Evolutionary conservation across 1,140 invertebrate species (phyloP).

Genomic region (Belonocnema kinseyi): DNA sequence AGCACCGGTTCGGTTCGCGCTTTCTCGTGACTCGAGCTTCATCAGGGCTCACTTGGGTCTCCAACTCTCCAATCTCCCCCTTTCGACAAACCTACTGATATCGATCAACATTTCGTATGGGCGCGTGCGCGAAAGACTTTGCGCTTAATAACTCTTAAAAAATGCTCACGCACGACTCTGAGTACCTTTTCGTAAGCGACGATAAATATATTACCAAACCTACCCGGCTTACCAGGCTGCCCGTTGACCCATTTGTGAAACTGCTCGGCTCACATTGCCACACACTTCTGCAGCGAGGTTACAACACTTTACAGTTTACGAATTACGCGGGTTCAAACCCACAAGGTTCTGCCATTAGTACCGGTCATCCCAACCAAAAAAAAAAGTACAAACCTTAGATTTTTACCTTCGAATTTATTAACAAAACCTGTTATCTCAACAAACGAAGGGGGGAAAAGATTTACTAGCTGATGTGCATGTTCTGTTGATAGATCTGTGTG

Average conservation of each 20-base stretch:
- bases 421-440: too few relatives aligned
- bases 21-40: neutral
- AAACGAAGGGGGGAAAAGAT: too few relatives aligned
- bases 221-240: constrained; percentile 38
- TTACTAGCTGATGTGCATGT: too few relatives aligned
- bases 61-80: too few relatives aligned
- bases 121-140: constrained; percentile 10
- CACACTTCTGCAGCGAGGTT: constrained; percentile 37
- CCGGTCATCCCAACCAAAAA: too few relatives aligned
- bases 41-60: neutral
- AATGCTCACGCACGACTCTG: constrained; percentile 12
- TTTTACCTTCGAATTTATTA: too few relatives aligned
- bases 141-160: constrained; percentile 22
- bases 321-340: constrained; percentile 40
- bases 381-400: too few relatives aligned
- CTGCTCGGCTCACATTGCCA: constrained; percentile 38
- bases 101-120: constrained; percentile 1
- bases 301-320: constrained; percentile 44
- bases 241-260: constrained; percentile 53
- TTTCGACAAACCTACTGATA: neutral
- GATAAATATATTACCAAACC: constrained; percentile 47
- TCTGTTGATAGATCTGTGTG: too few relatives aligned
- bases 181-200: constrained; percentile 42
- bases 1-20: neutral
- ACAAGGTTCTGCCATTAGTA: neutral